Base-by-base conservation (phyloP, 2,797 vertebrate species). In the Lates japonicus region DNA sequence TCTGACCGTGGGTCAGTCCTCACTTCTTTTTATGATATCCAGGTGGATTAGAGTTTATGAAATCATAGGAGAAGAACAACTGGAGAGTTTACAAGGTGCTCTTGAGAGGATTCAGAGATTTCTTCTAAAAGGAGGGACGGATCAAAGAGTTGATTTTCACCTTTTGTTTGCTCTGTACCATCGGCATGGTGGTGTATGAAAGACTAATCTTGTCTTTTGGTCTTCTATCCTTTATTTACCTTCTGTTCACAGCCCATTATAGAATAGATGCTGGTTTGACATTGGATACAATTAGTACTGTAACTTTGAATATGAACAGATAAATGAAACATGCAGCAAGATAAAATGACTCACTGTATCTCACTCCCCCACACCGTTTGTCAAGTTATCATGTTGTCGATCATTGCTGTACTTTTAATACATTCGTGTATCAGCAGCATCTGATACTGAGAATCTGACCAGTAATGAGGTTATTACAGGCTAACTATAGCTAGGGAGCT, bases 401-500 rank as follows among this genome's bases (percentile, higher is more conserved):
- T 42, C 12, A 42, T 42, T 42, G 3, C 41, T 13, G 41, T 42
- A 42, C 13, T 4, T 42, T 4, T 14, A 42, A 42, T 5, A 42
- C 12, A 42, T 1, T 12, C 7, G 35, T 72, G 4, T 46, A 12
- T 16, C 31, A 0, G 46, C 16, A 60, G 25, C 63, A 78, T 71
- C 35, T 13, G 1, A 51, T 68, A 57, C 39, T 25, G 14, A 73
- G 29, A 7, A 72, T 66, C 16, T 64, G 22, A 35, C 3, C 14
- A 29, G 48, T 39, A 35, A 68, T 75, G 14, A 78, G 67, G 70
- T 82, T 76, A 75, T 39, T 49, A 59, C 25, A 76, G 70, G 81
- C 87, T 89, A 91, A 88, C 78, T 89, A 66, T 84, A 88, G 86
- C 66, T 73, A 44, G 8, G 3, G 31, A 73, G 67, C 41, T 57